Percentiles rank a stretch among this genome's conserved stretches.
Conservation (phyloP, 2,797 vertebrate genomes). For the Neosilurus hyrtlii region DNA sequence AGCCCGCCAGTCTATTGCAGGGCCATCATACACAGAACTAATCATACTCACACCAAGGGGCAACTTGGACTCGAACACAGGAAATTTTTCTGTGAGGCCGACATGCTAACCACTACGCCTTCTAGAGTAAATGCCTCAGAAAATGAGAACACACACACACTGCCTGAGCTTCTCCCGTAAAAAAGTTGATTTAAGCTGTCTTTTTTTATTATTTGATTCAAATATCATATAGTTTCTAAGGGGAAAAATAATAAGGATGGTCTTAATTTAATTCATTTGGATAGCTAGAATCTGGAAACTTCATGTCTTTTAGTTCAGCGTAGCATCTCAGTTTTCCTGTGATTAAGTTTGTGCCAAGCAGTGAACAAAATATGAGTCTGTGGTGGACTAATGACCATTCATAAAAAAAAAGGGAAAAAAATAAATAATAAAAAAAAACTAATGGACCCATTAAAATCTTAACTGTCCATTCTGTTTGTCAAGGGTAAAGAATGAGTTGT, state of each 20-base stretch:
- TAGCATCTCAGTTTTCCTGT: background rate
- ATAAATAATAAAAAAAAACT: background rate
- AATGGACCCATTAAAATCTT: conserved; percentile 24
- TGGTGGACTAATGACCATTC: conserved; percentile 7
- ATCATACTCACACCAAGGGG: too few species aligned
- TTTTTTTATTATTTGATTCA: background rate
- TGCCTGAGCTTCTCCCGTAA: background rate
- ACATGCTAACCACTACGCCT: too few species aligned
- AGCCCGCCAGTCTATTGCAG: too few species aligned
- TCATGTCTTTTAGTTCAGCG: background rate
- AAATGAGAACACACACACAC: background rate
- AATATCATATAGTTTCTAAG: background rate
- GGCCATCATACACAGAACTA: too few species aligned
- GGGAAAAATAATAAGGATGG: too few species aligned
- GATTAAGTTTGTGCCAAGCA: background rate
- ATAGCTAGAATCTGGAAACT: background rate
- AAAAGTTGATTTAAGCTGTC: background rate
- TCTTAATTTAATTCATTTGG: background rate
- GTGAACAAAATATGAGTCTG: conserved; percentile 7
- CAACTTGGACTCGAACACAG: too few species aligned
- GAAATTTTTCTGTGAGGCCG: too few species aligned
- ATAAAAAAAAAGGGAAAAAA: background rate
- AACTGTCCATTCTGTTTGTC: background rate
- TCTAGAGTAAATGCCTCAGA: background rate
- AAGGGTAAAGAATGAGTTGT: conserved; percentile 2